phyloP scores from a whole-genome alignment of 2,113 vertebrate species.

The Pollachius pollachius region DNA sequence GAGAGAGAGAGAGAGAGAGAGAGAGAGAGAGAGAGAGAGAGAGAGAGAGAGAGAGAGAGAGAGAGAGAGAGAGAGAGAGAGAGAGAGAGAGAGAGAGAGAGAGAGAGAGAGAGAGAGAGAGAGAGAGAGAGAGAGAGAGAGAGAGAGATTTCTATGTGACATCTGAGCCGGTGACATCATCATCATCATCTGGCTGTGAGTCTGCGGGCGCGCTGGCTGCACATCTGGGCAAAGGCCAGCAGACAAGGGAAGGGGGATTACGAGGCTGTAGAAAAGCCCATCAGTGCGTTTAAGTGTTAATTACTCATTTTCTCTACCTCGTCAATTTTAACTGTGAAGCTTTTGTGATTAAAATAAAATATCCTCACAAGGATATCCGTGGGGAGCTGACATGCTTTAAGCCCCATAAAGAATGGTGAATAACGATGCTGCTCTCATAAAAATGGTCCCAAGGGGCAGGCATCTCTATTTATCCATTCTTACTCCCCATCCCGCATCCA shows the following conservation, averaged over 20 bases:
- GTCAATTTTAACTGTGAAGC: constrained; percentile 69
- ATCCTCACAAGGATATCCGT: constrained; percentile 60
- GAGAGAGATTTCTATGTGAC: constrained; percentile 16
- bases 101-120: background rate
- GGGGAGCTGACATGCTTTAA: constrained; percentile 68
- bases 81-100: background rate
- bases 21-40: background rate
- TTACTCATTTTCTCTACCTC: constrained; percentile 69
- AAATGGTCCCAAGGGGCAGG: constrained; percentile 57
- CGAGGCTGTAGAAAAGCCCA: constrained; percentile 55
- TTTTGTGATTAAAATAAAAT: constrained; percentile 76
- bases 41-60: background rate
- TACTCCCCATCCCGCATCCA: constrained; percentile 15
- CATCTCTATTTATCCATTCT: constrained; percentile 45
- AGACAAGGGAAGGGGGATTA: constrained; percentile 47
- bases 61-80: background rate
- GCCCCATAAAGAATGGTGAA: constrained; percentile 67
- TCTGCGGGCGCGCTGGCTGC: constrained; percentile 41
- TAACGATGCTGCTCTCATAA: constrained; percentile 64
- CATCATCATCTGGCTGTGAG: constrained; percentile 48
- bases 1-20: background rate
- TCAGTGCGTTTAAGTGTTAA: constrained; percentile 74
- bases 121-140: background rate
- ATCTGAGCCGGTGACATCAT: constrained; percentile 50
- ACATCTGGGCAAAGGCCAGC: constrained; percentile 55